These are phyloP conservation scores for Sorex maritimensis DNA, from an alignment of 2,797 vertebrate species.

Conservation along the genomic window DNA sequence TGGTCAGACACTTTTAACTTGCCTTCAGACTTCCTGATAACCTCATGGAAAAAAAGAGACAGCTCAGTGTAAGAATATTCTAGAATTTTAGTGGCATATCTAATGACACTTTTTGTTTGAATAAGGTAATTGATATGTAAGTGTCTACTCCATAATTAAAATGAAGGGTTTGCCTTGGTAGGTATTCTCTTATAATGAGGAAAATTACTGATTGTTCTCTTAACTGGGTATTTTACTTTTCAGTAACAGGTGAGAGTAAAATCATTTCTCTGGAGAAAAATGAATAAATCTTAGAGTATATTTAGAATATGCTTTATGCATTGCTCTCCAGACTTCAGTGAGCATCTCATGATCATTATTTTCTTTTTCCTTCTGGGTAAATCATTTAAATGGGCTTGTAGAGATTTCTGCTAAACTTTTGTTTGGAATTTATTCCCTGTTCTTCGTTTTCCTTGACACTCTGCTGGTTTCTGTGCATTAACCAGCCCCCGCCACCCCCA, in stretches of 20 bases:
- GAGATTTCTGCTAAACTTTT: background rate
- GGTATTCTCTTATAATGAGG: conserved; percentile 15
- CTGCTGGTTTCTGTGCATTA: background rate
- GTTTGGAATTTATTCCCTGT: background rate
- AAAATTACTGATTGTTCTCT: background rate
- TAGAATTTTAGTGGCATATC: conserved; percentile 28
- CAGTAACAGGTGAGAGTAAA: background rate
- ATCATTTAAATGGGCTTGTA: background rate
- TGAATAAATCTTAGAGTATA: conserved; percentile 11
- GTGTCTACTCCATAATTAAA: conserved; percentile 40
- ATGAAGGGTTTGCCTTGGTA: background rate
- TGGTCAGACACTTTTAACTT: conserved; percentile 19
- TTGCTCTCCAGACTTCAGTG: background rate
- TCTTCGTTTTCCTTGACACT: background rate
- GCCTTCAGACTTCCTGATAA: background rate
- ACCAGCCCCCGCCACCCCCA: background rate
- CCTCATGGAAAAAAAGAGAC: conserved; percentile 4
- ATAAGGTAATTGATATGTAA: conserved; percentile 23
- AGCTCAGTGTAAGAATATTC: conserved; percentile 16
- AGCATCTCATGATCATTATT: conserved; percentile 14
- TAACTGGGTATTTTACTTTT: conserved; percentile 57
- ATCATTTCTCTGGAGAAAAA: conserved; percentile 52
- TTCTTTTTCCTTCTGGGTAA: conserved; percentile 17
- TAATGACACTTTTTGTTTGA: conserved; percentile 1
- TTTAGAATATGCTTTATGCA: background rate